Evolutionary conservation across 1,140 invertebrate genomes (phyloP).

Genomic region (Plectrocnemia conspersa): DNA sequence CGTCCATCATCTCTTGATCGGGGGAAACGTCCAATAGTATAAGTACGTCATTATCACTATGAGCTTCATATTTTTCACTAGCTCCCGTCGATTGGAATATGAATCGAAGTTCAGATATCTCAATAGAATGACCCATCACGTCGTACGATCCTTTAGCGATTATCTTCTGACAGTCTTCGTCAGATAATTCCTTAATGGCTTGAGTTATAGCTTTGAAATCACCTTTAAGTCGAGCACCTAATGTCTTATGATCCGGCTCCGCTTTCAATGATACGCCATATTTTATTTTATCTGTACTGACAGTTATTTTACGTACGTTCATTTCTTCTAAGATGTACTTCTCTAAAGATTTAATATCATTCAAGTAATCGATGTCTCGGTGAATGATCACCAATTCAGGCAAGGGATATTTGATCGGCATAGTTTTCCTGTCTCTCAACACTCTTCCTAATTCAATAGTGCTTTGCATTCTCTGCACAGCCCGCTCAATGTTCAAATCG

Average conservation of each 20-base stretch:
- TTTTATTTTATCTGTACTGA: slow-evolving; percentile 86
- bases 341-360: slow-evolving; percentile 78
- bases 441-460: slow-evolving; percentile 93
- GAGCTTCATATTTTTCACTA: slow-evolving; percentile 77
- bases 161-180: slow-evolving; percentile 76
- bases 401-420: slow-evolving; percentile 95
- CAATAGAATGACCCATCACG: slow-evolving; percentile 72
- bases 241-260: slow-evolving; percentile 81
- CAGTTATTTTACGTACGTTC: slow-evolving; percentile 84
- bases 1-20: slow-evolving; percentile 85
- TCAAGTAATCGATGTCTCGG: slow-evolving; percentile 70
- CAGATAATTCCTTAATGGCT: slow-evolving; percentile 75
- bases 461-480: slow-evolving; percentile 89
- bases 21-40: slow-evolving; percentile 74
- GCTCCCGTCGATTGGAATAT: slow-evolving; percentile 69
- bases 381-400: slow-evolving; percentile 95
- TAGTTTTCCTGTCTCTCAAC: slow-evolving; percentile 85
- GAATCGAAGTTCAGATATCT: slow-evolving; percentile 76
- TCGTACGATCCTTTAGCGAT: slow-evolving; percentile 66
- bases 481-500: slow-evolving; percentile 80
- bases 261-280: slow-evolving; percentile 92
- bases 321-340: slow-evolving; percentile 90
- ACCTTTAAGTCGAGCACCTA: slow-evolving; percentile 84
- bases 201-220: slow-evolving; percentile 84
- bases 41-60: slow-evolving; percentile 83